Evolutionary conservation across 1,140 invertebrate genomes (phyloP), one percentile per base, ranked within the genome.

Genomic region (Leptinotarsa lineolata): DNA sequence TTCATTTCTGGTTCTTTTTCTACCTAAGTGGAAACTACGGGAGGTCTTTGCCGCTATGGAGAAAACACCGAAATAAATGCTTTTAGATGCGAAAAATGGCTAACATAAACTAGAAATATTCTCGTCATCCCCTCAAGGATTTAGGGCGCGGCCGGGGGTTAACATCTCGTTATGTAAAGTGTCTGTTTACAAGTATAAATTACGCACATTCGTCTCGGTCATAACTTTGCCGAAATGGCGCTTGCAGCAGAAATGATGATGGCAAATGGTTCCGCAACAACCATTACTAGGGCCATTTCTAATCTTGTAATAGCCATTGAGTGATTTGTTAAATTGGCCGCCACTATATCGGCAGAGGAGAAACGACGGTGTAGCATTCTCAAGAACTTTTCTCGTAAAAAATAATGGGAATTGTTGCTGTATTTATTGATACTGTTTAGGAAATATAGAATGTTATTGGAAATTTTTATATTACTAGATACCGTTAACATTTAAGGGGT

Each of bases 81-180:
- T 54, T 13, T 54, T 54, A 18, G 48, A 54, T 16, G 48, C n/a
- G n/a, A 13, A 54, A 54, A 54, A 54, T 8, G n/a, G 48, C 48
- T 16, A 54, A 16, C 15, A 54, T 16, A 54, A 16, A 54, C 15
- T 13, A 54, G 12, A 54, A 16, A 39, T 39, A 39, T 39, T 8
- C 30, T 54, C 48, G 48, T 54, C 48, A 15, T 54, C 48, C 16
- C 44, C 48, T 20, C 58, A 22, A 58, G 58, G 58, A 44, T 46
- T 13, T 30, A 24, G 61, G 58, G 58, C 73, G 64, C 76, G 77
- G 75, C 68, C 75, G 70, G 72, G 74, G 76, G 77, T 82, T 80
- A 81, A 79, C 78, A 82, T 81, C 81, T 83, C 81, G 81, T 83
- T 83, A 83, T 81, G 79, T 82, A 81, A 81, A 83, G 81, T 83